Evolutionary conservation across 2,888 invertebrate genomes (phyloP), one percentile per base, ranked within the genome.

Genomic region (Agrotis puta): DNA sequence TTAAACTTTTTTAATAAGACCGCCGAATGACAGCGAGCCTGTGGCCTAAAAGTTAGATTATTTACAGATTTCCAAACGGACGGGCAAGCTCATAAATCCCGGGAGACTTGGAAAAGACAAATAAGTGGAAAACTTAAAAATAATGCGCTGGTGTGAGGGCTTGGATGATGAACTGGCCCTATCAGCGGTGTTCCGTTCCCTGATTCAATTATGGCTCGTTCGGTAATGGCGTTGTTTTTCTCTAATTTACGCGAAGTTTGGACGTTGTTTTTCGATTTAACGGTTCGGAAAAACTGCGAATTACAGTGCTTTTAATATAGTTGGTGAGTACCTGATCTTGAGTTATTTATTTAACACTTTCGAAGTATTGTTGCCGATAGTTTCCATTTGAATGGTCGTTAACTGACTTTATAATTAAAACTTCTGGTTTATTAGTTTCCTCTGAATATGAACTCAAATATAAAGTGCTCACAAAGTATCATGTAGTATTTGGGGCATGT

Each of bases 1-100:
- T 75, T 75, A 58, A 87, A 88, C 83, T 88, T 88, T 88, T 88
- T 88, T 88, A 88, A 88, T 88, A 87, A 88, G 78, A 77, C 82
- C 70, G 69, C 71, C 67, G 65, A 77, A 79, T 78, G 81, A 81
- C 81, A 79, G 68, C 59, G 47, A 54, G 62, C 63, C 63, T 59
- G 20, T 39, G 47, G 20, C 39, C 67, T 62, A 71, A 78, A 82
- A 76, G 72, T 77, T 80, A 51, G 68, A 70, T 84, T 85, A 86
- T 86, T 85, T 87, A 85, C 82, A 76, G 74, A 83, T 86, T 86
- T 82, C 75, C 76, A 73, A 82, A 79, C 73, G 75, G 68, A 68
- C 66, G 73, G 66, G 64, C 74, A 68, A 77, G 71, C 69, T 77
- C 74, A 74, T 86, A 85, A 84, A 86, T 82, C 73, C 64, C 70